Evolutionary conservation across 2,888 invertebrate genomes (phyloP), one percentile per base, ranked within the genome.

Genomic region (Leucania comma): DNA sequence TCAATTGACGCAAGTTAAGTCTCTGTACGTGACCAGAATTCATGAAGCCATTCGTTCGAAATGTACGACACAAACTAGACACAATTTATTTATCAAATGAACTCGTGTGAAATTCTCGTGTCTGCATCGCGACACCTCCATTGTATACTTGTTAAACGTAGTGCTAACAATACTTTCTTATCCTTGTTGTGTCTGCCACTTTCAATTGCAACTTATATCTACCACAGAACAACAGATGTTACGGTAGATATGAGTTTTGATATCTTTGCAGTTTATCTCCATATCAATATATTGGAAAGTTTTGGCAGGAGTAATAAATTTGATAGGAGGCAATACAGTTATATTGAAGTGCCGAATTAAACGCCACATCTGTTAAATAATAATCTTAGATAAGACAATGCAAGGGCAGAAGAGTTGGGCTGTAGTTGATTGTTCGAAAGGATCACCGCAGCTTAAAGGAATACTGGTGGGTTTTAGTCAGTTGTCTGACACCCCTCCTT

Each of bases 1-100:
- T 82, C 80, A 68, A 84, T 83, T 89, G 89, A 89, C 87, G 88
- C 78, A 89, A 84, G 84, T 81, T 61, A 70, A 80, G 76, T 73
- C 76, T 72, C 56, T 42, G 66, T 68, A 87, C 91, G 91, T 90
- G 91, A 74, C 65, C 68, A 17, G 90, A 86, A 81, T 91, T 68
- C 26, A 76, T 61, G 46, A 63, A 63, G 48, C 29, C 59, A 56
- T 54, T 46, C 60, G 20, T 42, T 63, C 20, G 46, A 63, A 38
- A 51, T 50, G 50, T 59, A 6, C 50, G n/a, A 72, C 42, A 62
- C 46, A 78, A 48, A 58, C 66, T 73, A 68, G 68, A 69, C 60
- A 75, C 50, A 80, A 78, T 73, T 63, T 70, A 73, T 60, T 69
- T 71, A 64, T 63, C 58, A 75, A 74, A 59, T 71, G 74, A 72